A percentile compares a stretch with the other conserved stretches of the same genome.
Conservation (phyloP, 2,797 vertebrate species). For the Labroides dimidiatus region DNA sequence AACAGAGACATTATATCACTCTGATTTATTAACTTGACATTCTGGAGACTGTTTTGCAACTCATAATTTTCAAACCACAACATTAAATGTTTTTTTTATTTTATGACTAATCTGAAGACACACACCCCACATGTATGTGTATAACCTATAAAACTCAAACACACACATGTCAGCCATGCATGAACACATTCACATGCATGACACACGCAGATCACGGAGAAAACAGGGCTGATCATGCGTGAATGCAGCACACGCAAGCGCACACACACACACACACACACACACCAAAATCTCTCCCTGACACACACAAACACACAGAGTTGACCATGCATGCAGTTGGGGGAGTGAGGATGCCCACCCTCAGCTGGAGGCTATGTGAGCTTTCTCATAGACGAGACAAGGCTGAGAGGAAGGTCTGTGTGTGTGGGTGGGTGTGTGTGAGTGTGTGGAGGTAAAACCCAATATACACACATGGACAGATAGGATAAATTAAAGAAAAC, state of each 20-base stretch:
- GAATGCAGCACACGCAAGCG: conserved; percentile 34
- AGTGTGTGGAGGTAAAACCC: not conserved
- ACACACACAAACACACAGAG: conserved; percentile 40
- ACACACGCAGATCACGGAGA: conserved; percentile 47
- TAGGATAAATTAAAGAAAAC: not conserved
- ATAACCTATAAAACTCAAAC: conserved; percentile 29
- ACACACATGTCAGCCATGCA: conserved; percentile 37
- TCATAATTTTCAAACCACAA: not conserved
- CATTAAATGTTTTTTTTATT: conserved; percentile 1
- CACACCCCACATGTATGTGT: conserved; percentile 11
- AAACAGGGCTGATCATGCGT: conserved; percentile 50
- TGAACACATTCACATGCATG: conserved; percentile 43
- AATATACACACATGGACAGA: not conserved
- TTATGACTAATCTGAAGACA: not conserved
- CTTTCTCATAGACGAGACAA: conserved; percentile 49
- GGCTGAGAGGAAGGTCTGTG: conserved; percentile 44
- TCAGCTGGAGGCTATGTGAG: conserved; percentile 56
- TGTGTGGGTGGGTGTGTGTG: conserved; percentile 14
- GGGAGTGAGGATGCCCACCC: conserved; percentile 15
- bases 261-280: conserved; percentile 44
- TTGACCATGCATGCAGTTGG: conserved; percentile 34
- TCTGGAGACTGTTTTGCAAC: not conserved
- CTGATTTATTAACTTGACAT: not conserved
- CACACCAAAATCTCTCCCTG: conserved; percentile 17
- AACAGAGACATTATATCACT: no score